phyloP scores from a whole-genome alignment of 2,797 vertebrate genomes.

The Caiman crocodilus region DNA sequence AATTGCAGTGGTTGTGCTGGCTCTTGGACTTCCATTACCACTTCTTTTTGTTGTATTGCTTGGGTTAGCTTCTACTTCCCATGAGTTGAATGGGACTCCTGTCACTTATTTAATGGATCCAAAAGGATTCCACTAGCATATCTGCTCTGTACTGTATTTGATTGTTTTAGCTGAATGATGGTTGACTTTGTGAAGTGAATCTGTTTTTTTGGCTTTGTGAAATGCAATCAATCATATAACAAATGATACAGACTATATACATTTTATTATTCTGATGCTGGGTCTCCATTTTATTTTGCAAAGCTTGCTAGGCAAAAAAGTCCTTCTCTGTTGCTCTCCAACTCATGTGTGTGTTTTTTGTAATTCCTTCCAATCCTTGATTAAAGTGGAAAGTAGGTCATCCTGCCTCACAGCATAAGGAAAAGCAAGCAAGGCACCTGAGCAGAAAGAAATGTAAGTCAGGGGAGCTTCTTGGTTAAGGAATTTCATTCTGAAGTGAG shows the following conservation, averaged over 20 bases:
- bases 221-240: constrained; percentile 54
- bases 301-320: constrained; percentile 2
- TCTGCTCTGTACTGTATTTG: constrained; percentile 61
- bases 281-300: not conserved
- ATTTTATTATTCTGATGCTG: constrained; percentile 34
- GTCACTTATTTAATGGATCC: constrained; percentile 28
- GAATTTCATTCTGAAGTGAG: not conserved
- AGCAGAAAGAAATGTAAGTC: not conserved
- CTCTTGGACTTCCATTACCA: constrained; percentile 11
- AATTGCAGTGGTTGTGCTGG: not conserved
- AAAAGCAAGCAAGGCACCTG: constrained; percentile 2
- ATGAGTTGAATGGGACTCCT: constrained; percentile 56
- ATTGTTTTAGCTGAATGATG: constrained; percentile 65
- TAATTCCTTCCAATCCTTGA: constrained; percentile 31
- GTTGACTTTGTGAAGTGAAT: constrained; percentile 42
- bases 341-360: constrained; percentile 21
- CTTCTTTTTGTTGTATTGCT: constrained; percentile 24
- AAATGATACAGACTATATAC: not conserved
- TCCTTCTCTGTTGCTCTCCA: not conserved
- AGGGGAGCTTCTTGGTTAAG: not conserved
- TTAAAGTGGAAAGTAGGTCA: constrained; percentile 45
- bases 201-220: constrained; percentile 43
- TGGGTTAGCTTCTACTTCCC: constrained; percentile 45
- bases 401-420: not conserved
- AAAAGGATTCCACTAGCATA: constrained; percentile 30